Evolutionary conservation across 2,797 vertebrate species (phyloP), one percentile per base, ranked within the genome.

Genomic region (Tenualosa ilisha): DNA sequence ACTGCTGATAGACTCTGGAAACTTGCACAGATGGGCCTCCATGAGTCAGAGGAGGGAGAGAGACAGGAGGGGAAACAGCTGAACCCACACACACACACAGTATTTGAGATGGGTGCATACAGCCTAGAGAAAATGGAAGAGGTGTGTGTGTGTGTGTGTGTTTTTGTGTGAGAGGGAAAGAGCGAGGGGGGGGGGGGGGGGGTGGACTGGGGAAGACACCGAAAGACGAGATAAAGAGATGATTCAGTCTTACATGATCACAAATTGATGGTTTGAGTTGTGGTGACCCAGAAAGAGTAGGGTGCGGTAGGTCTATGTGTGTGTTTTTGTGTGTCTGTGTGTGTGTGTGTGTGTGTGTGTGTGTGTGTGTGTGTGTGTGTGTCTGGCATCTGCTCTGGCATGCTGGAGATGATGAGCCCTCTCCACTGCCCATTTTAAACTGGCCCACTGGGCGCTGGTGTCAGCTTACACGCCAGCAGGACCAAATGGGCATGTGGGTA

Each of bases 201-300:
- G 7, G 59, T 8, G 11, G 13, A 37, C 13, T 15, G 68, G 68
- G 17, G 15, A 40, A 6, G 15, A 68, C 63, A 68, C 24, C 31
- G 24, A 68, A 24, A 68, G 63, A 9, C 31, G 63, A 75, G 63
- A 75, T 75, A 40, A 75, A 75, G 31, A 75, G 68, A 40, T 75
- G 68, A 75, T 75, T 75, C 68, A 75, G 31, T 40, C 68, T 75
- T 40, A 75, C 68, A 75, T 6, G 68, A 75, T 75, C 68, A 40
- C 9, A 75, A 75, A 75, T 75, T 75, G 31, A 75, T 75, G 31
- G 31, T 75, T 75, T 75, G 31, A 40, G 68, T 75, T 75, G 68
- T 75, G 68, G 68, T 75, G 68, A 75, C 68, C 68, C 68, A 75
- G 68, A 75, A 75, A 75, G 68, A 75, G 68, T 40, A 15, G 68